phyloP scores from a whole-genome alignment of 1,140 invertebrate genomes.

The Ips typographus region DNA sequence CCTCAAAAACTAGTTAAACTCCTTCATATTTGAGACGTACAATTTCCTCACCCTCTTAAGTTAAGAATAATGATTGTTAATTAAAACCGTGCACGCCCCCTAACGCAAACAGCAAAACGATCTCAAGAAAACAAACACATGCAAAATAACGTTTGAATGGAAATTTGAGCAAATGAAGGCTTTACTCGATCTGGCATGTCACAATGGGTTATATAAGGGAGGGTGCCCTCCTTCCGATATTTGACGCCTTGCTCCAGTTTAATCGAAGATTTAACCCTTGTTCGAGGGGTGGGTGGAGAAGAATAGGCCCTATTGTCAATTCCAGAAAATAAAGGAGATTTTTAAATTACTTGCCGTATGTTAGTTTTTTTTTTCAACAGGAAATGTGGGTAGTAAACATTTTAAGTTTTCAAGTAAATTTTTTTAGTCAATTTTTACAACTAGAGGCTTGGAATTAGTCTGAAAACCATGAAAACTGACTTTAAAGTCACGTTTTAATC shows the following conservation, averaged over 20 bases:
- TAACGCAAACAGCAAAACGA: constrained; percentile 28
- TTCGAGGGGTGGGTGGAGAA: constrained; percentile 16
- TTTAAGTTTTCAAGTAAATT: too few relatives aligned
- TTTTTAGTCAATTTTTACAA: too few relatives aligned
- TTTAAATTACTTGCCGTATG: too few relatives aligned
- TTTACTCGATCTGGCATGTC: constrained; percentile 11
- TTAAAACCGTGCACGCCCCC: constrained; percentile 35
- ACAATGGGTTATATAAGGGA: constrained; percentile 18
- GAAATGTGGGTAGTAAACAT: too few relatives aligned
- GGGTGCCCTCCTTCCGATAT: constrained; percentile 34
- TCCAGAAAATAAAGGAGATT: constrained; percentile 23
- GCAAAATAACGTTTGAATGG: constrained; percentile 38
- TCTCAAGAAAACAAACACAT: constrained; percentile 39
- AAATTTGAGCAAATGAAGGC: constrained; percentile 33
- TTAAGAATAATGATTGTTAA: constrained; percentile 14
- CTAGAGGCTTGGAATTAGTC: too few relatives aligned
- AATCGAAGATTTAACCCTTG: constrained; percentile 37
- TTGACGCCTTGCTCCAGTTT: constrained; percentile 37
- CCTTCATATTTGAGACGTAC: not conserved
- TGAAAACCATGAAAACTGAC: too few relatives aligned
- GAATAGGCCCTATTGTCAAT: constrained; percentile 23
- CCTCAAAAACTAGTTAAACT: too few relatives aligned
- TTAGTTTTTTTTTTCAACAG: too few relatives aligned
- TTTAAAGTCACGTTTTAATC: too few relatives aligned
- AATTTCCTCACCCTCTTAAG: not conserved